phyloP scores from a whole-genome alignment of 2,888 invertebrate species.

The Mactromeris polynyma region DNA sequence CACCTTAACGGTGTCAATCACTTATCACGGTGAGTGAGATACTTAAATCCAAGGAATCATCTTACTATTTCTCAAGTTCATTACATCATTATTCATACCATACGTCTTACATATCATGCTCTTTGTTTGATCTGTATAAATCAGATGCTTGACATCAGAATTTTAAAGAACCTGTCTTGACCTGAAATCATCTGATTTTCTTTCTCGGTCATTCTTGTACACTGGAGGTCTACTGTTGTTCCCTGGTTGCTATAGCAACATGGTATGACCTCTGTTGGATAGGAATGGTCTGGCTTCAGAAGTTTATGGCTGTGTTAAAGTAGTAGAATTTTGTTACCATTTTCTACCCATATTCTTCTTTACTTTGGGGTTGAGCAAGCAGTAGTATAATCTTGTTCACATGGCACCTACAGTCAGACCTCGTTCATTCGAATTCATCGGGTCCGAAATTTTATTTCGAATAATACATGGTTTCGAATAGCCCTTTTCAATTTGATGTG shows the following conservation, averaged over 20 bases:
- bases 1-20: slow-evolving; percentile 82
- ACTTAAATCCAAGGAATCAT: slow-evolving; percentile 31
- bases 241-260: background rate
- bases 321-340: background rate
- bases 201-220: background rate
- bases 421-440: too few species aligned
- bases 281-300: background rate
- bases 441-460: too few species aligned
- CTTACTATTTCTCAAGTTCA: slow-evolving; percentile 21
- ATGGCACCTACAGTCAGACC: too few species aligned
- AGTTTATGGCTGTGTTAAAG: background rate
- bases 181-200: background rate
- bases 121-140: slow-evolving; percentile 10
- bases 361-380: background rate
- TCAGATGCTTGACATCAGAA: background rate
- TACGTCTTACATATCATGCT: slow-evolving; percentile 9
- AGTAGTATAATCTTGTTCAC: too few species aligned
- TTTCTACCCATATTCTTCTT: background rate
- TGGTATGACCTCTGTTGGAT: background rate
- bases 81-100: background rate
- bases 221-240: background rate
- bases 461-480: too few species aligned
- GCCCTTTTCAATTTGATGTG: too few species aligned
- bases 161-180: background rate
- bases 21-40: slow-evolving; percentile 82